These are phyloP conservation scores for Colletes collaris DNA, from an alignment of 2,888 invertebrate genomes.

Conservation along the genomic window DNA sequence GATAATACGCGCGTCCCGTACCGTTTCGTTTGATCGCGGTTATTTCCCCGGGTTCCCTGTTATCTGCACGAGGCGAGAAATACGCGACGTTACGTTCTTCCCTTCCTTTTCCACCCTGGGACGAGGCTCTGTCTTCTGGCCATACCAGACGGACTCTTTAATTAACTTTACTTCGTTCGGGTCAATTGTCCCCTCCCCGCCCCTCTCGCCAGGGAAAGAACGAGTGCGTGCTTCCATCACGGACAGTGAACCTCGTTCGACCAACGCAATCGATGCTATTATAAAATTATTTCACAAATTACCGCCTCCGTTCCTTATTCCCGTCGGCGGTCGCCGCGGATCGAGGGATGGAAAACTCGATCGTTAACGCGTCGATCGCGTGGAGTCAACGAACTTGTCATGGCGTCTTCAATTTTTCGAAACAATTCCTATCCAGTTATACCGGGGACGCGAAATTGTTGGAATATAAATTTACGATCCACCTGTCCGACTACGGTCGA, in stretches of 20 bases:
- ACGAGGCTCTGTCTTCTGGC: slow-evolving; percentile 21
- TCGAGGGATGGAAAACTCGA: no score
- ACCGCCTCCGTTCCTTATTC: no score
- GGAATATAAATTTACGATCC: no score
- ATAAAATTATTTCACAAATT: slow-evolving; percentile 50
- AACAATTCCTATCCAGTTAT: no score
- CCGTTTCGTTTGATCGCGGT: slow-evolving; percentile 39
- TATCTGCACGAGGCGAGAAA: slow-evolving; percentile 46
- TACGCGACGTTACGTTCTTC: slow-evolving; percentile 1
- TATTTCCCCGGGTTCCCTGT: slow-evolving; percentile 26
- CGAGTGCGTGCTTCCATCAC: slow-evolving; percentile 42
- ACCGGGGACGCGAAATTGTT: no score
- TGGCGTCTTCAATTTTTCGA: no score
- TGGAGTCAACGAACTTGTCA: no score
- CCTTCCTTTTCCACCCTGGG: not conserved
- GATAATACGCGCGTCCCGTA: slow-evolving; percentile 47
- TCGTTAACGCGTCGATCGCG: no score
- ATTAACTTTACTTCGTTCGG: slow-evolving; percentile 67
- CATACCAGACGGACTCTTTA: slow-evolving; percentile 63
- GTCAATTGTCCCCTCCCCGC: slow-evolving; percentile 63
- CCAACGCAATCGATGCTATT: slow-evolving; percentile 34
- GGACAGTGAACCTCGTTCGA: slow-evolving; percentile 34
- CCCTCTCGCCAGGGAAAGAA: slow-evolving; percentile 13
- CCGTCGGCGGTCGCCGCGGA: no score
- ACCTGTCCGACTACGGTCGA: no score